Conservation (phyloP, 2,797 vertebrate genomes). For the Rhadinocentrus ornatus region DNA sequence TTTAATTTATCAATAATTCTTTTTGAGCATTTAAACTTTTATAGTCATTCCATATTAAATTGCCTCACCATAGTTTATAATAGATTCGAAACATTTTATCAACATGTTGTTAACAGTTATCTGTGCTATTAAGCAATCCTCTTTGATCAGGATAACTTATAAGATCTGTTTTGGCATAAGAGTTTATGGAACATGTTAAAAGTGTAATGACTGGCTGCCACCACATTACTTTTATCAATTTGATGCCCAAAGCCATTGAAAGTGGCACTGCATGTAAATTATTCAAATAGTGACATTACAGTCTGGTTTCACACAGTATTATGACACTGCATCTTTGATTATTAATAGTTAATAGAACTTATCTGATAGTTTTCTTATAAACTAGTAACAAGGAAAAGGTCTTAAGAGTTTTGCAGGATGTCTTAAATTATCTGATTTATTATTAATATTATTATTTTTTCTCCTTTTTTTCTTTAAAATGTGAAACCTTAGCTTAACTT, state of each 20-base stretch:
- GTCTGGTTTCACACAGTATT: slow-evolving; percentile 10
- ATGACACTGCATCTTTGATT: slow-evolving; percentile 13
- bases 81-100: neutral
- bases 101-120: neutral
- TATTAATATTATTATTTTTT: neutral
- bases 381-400: too few relatives aligned
- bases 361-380: neutral
- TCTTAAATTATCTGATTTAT: neutral
- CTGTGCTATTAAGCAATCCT: neutral
- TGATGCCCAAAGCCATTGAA: slow-evolving; percentile 18
- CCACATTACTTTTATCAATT: slow-evolving; percentile 15
- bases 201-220: neutral
- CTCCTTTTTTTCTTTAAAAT: neutral
- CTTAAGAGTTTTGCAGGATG: neutral
- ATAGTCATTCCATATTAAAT: neutral
- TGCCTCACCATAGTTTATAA: neutral
- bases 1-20: neutral
- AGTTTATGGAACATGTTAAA: neutral
- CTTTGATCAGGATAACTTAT: slow-evolving; percentile 1
- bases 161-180: slow-evolving; percentile 1
- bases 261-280: slow-evolving; percentile 24
- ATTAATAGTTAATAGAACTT: slow-evolving; percentile 23
- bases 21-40: neutral
- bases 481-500: neutral
- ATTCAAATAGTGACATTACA: slow-evolving; percentile 27